These are phyloP conservation scores for Periophthalmus magnuspinnatus DNA, from an alignment of 2,797 vertebrate genomes.

Conservation along the genomic window DNA sequence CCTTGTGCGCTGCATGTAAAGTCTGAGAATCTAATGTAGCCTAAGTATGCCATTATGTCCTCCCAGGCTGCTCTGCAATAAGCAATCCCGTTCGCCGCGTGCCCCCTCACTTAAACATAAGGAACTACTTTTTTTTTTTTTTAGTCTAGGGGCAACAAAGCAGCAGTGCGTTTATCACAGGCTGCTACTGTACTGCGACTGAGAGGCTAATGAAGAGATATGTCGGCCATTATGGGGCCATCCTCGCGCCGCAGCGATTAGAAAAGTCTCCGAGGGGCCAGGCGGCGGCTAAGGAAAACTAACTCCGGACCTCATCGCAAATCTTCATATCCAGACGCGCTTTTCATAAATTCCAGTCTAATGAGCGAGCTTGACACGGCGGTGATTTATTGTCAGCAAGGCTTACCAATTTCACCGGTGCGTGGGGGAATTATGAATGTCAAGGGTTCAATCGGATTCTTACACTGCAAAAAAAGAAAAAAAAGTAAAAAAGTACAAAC, in stretches of 20 bases:
- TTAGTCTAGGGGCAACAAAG: slow-evolving; percentile 67
- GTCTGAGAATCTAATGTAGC: slow-evolving; percentile 59
- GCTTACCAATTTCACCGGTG: slow-evolving; percentile 69
- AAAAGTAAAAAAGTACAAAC: background rate
- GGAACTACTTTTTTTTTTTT: slow-evolving; percentile 68
- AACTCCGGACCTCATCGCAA: slow-evolving; percentile 72
- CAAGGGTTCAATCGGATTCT: slow-evolving; percentile 74
- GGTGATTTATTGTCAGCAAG: slow-evolving; percentile 76
- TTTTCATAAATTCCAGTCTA: slow-evolving; percentile 80
- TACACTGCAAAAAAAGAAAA: background rate
- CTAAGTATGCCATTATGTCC: slow-evolving; percentile 64
- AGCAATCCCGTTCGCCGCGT: slow-evolving; percentile 63
- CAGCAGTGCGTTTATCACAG: slow-evolving; percentile 69
- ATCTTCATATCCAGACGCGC: slow-evolving; percentile 76
- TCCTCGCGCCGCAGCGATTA: slow-evolving; percentile 76
- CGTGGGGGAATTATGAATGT: slow-evolving; percentile 72
- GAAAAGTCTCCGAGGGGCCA: slow-evolving; percentile 73
- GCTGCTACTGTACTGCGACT: slow-evolving; percentile 69
- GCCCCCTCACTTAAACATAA: slow-evolving; percentile 63
- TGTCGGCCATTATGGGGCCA: slow-evolving; percentile 75
- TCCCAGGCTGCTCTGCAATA: slow-evolving; percentile 59
- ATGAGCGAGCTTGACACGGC: slow-evolving; percentile 77
- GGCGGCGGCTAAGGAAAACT: slow-evolving; percentile 72
- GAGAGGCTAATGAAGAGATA: slow-evolving; percentile 78
- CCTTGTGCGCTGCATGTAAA: slow-evolving; percentile 34